A percentile compares a stretch with the other conserved stretches of the same genome.
Evolutionary conservation across 2,888 invertebrate species (phyloP).

Genomic region (Hemithea aestivaria): DNA sequence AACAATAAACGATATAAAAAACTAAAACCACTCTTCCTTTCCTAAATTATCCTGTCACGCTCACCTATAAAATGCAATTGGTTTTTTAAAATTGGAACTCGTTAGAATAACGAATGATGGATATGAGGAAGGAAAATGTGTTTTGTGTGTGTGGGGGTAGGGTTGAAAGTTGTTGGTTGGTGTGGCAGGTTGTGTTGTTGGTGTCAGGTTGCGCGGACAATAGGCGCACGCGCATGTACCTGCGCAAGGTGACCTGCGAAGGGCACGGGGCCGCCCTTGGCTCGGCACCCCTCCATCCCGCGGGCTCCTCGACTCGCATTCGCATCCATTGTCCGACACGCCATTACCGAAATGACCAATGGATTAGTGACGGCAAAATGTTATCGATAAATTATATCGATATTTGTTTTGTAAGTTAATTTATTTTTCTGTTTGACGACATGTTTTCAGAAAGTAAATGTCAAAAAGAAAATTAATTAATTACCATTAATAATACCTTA

Average conservation of each 20-base stretch:
- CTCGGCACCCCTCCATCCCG: slow-evolving; percentile 41
- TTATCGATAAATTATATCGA: slow-evolving; percentile 22
- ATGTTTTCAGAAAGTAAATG: too few relatives aligned
- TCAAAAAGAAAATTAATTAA: too few relatives aligned
- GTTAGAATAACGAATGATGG: slow-evolving; percentile 51
- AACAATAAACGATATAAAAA: slow-evolving; percentile 40
- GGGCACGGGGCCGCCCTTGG: slow-evolving; percentile 69
- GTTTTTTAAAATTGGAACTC: slow-evolving; percentile 67
- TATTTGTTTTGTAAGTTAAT: too few relatives aligned
- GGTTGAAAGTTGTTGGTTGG: slow-evolving; percentile 15
- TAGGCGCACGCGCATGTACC: slow-evolving; percentile 73
- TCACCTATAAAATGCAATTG: slow-evolving; percentile 78
- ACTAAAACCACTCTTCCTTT: slow-evolving; percentile 58
- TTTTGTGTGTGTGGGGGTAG: slow-evolving; percentile 14
- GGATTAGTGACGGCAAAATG: slow-evolving; percentile 30
- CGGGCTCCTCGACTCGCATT: slow-evolving; percentile 38
- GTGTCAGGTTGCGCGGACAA: slow-evolving; percentile 70
- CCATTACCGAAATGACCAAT: slow-evolving; percentile 66
- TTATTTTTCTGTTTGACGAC: too few relatives aligned
- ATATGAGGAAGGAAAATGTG: slow-evolving; percentile 13
- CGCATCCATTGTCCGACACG: slow-evolving; percentile 65
- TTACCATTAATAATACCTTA: too few relatives aligned
- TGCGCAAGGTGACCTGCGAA: slow-evolving; percentile 74
- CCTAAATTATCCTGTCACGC: slow-evolving; percentile 78
- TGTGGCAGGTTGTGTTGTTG: slow-evolving; percentile 36